Evolutionary conservation across 64 coral and sea anemone species (phyloP), one percentile per base, ranked within the genome.

Genomic region (Dendrophyllia cribrosa): DNA sequence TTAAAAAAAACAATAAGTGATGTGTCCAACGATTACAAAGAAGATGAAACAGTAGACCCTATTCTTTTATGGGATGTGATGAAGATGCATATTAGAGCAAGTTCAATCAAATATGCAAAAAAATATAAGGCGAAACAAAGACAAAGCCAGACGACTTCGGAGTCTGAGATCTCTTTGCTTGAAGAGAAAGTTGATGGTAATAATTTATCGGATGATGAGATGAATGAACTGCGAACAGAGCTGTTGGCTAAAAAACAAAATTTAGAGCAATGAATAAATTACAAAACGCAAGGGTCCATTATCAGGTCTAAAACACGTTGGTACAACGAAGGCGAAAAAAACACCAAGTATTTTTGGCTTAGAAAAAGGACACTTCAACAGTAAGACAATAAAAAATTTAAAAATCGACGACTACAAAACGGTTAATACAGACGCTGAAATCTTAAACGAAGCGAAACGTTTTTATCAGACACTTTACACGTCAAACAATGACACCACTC

Each of bases 281-380:
- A 34, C 34, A 34, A 34, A 34, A 34, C 34, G 2, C 34, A 34
- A 34, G 34, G 34, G 34, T 34, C 34, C 34, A 34, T 34, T 34
- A 34, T 34, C 34, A 34, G 34, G 34, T 34, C 34, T 34, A 34
- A 34, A 34, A 34, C 34, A 34, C 34, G 34, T 34, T 88, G 69
- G 86, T 75, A 88, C 19, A 88, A 88, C 52, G 86, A 74, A 72
- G 86, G 86, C 17, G 85, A 74, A 88, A 88, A 73, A 50, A 88
- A 88, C 20, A 23, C 67, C 26, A 88, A 88, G 72, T 88, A 88
- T 50, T 87, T 87, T 53, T 43, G 44, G 66, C 72, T 49, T 73
- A 87, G 85, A 87, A 76, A 89, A 77, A 56, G 77, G 87, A 76
- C 87, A 89, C 34, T 89, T 77, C 62, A 89, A 89, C 60, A 76